Conservation (phyloP, 1,140 invertebrate species). For the Eupeodes corollae region DNA sequence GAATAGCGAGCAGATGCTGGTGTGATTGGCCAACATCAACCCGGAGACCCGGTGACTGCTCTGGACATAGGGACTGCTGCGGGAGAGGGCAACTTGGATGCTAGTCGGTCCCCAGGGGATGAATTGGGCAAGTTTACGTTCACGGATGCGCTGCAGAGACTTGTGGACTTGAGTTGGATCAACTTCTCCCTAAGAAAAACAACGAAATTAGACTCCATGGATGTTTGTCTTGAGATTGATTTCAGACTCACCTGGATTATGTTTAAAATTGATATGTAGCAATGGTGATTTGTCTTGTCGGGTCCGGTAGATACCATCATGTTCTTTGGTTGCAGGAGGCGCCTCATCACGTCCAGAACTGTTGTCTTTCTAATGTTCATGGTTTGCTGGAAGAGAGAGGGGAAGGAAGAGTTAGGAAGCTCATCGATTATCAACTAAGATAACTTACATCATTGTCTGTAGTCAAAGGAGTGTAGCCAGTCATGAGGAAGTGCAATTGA, state of each 20-base stretch:
- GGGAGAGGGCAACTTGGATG: constrained; percentile 91
- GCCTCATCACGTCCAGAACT: constrained; percentile 33
- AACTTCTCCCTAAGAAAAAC: constrained; percentile 21
- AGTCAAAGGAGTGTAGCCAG: constrained; percentile 94
- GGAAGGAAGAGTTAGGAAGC: not conserved
- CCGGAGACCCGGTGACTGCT: constrained; percentile 92
- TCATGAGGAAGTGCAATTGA: constrained; percentile 97
- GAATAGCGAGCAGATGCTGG: constrained; percentile 75
- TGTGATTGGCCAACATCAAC: constrained; percentile 96
- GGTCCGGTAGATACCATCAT: constrained; percentile 98
- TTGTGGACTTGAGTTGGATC: constrained; percentile 36
- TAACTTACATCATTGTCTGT: constrained; percentile 64
- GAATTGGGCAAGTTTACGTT: constrained; percentile 90
- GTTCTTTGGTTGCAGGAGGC: constrained; percentile 94
- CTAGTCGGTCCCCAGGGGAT: constrained; percentile 97
- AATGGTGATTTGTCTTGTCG: constrained; percentile 80
- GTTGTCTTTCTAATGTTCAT: constrained; percentile 34
- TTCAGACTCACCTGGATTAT: constrained; percentile 77
- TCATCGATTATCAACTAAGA: not conserved
- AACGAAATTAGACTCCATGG: not conserved
- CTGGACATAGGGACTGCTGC: constrained; percentile 91
- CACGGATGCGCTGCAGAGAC: constrained; percentile 79
- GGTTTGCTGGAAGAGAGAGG: constrained; percentile 8
- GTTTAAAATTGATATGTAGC: constrained; percentile 96
- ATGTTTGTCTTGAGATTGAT: not conserved